Evolutionary conservation across 2,888 invertebrate genomes (phyloP).

Genomic region (Chrysolina oricalcia): DNA sequence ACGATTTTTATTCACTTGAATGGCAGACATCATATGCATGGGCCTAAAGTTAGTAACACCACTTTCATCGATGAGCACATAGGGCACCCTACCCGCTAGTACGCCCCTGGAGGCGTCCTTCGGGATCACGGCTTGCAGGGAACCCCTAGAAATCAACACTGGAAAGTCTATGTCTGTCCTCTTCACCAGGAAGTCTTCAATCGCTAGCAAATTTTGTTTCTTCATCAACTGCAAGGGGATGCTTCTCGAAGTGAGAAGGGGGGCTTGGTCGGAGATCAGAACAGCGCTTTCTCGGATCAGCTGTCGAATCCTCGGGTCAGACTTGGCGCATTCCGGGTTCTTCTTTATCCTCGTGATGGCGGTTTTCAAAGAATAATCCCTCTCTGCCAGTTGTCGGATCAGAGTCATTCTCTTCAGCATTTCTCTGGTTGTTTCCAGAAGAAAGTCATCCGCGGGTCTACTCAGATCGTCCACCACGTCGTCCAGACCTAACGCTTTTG

Average conservation of each 20-base stretch:
- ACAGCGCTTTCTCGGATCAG: constrained; percentile 83
- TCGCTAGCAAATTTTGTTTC: constrained; percentile 82
- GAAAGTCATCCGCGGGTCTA: constrained; percentile 61
- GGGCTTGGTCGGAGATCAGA: constrained; percentile 67
- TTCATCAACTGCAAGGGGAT: constrained; percentile 81
- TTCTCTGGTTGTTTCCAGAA: constrained; percentile 75
- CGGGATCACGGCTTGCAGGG: constrained; percentile 84
- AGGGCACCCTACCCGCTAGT: constrained; percentile 83
- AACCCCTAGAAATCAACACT: constrained; percentile 82
- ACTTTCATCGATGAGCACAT: constrained; percentile 84
- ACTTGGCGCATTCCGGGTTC: constrained; percentile 80
- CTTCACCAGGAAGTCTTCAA: constrained; percentile 82
- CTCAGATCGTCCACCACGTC: constrained; percentile 74
- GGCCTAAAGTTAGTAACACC: constrained; percentile 86
- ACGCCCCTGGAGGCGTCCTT: constrained; percentile 84
- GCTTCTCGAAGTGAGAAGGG: constrained; percentile 80
- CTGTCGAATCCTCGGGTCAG: constrained; percentile 81
- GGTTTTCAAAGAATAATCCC: constrained; percentile 77
- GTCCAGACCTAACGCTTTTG: constrained; percentile 80
- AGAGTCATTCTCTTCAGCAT: constrained; percentile 81
- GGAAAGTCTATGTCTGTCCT: constrained; percentile 76
- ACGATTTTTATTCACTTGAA: constrained; percentile 67
- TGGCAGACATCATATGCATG: constrained; percentile 81
- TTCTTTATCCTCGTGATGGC: constrained; percentile 78
- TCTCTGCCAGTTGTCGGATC: constrained; percentile 82